Evolutionary conservation across 2,797 vertebrate species (phyloP).

Genomic region (Sternarchorhynchus goeldii): DNA sequence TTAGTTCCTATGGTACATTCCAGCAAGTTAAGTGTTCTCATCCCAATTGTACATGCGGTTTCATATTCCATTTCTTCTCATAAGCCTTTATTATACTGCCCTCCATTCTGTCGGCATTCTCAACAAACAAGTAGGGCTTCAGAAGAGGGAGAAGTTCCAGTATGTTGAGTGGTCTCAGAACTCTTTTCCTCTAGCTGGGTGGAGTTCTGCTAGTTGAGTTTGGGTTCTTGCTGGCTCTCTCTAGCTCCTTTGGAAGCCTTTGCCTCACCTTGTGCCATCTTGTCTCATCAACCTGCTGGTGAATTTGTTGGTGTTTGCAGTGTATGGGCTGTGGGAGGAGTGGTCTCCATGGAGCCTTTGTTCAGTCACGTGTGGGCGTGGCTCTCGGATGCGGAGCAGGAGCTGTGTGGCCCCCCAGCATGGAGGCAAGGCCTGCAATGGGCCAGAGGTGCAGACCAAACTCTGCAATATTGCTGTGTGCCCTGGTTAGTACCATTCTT

Average conservation of each 20-base stretch:
- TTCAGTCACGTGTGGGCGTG: slow-evolving; percentile 92
- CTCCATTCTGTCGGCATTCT: slow-evolving; percentile 8
- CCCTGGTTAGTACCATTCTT: slow-evolving; percentile 87
- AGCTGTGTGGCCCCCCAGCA: slow-evolving; percentile 82
- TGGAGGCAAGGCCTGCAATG: slow-evolving; percentile 80
- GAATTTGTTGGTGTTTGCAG: slow-evolving; percentile 83
- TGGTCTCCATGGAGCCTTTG: slow-evolving; percentile 96
- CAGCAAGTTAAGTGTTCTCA: slow-evolving; percentile 26
- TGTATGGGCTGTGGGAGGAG: slow-evolving; percentile 89
- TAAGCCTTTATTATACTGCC: slow-evolving; percentile 10
- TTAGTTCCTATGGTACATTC: slow-evolving; percentile 32
- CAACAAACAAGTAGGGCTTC: slow-evolving; percentile 10
- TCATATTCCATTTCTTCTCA: slow-evolving; percentile 40
- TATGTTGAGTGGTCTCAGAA: slow-evolving; percentile 27
- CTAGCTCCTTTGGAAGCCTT: slow-evolving; percentile 47
- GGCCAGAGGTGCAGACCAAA: slow-evolving; percentile 87
- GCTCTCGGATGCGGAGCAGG: slow-evolving; percentile 88
- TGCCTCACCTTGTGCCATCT: slow-evolving; percentile 53
- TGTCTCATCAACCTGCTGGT: slow-evolving; percentile 66
- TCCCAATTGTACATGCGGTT: slow-evolving; percentile 33
- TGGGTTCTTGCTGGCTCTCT: slow-evolving; percentile 36
- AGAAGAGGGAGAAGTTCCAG: not conserved
- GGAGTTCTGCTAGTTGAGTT: slow-evolving; percentile 52
- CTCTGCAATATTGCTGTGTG: slow-evolving; percentile 92
- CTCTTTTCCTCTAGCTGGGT: slow-evolving; percentile 51